These are phyloP conservation scores for Tribolium castaneum DNA, from an alignment of 1,140 invertebrate genomes.

Conservation along the genomic window DNA sequence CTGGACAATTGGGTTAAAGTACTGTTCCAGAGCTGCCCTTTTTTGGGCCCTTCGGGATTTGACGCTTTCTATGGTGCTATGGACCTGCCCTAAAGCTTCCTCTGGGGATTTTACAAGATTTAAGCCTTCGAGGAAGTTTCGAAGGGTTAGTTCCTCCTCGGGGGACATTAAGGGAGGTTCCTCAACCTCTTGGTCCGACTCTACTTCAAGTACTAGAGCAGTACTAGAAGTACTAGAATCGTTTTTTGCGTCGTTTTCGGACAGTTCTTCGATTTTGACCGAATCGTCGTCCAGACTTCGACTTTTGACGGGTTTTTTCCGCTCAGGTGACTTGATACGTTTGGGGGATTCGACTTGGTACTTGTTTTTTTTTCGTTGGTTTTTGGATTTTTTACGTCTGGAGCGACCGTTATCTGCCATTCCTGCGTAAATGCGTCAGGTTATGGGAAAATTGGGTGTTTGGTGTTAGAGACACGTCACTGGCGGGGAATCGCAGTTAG, in stretches of 20 bases:
- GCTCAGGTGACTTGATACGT: slow-evolving; percentile 26
- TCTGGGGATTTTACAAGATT: slow-evolving; percentile 66
- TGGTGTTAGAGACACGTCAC: background rate
- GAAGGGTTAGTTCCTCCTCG: slow-evolving; percentile 65
- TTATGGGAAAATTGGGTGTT: background rate
- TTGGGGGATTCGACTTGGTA: slow-evolving; percentile 66
- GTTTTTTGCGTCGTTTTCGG: slow-evolving; percentile 57
- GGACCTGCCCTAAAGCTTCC: slow-evolving; percentile 51
- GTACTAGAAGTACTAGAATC: background rate
- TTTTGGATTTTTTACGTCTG: background rate
- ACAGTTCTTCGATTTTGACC: slow-evolving; percentile 67
- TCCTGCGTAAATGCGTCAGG: background rate
- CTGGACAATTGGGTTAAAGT: slow-evolving; percentile 66
- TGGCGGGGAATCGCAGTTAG: background rate
- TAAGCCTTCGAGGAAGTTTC: slow-evolving; percentile 71
- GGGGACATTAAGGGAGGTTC: slow-evolving; percentile 59
- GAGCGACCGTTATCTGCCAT: background rate
- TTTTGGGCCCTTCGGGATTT: slow-evolving; percentile 66
- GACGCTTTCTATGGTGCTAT: slow-evolving; percentile 50
- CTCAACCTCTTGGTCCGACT: slow-evolving; percentile 64
- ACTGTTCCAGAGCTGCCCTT: slow-evolving; percentile 68
- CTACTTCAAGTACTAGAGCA: slow-evolving; percentile 67
- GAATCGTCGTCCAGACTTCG: slow-evolving; percentile 69
- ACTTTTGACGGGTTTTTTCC: slow-evolving; percentile 63
- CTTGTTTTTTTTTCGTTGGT: background rate